Base-by-base conservation (phyloP, 2,888 invertebrate genomes). In the Adelognathus sp. region DNA sequence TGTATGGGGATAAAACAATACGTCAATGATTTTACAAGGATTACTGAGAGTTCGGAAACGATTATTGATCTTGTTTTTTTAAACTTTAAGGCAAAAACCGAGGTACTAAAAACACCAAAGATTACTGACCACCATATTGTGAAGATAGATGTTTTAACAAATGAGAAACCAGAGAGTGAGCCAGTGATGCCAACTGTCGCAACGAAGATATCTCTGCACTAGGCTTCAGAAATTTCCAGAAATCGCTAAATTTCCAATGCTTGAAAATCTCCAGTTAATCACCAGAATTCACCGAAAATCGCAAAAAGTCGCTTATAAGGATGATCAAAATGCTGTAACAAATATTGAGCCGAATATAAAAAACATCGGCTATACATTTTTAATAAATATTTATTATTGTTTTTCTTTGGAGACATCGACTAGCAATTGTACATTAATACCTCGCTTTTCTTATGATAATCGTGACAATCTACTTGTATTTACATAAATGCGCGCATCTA, bases 1-100 rank as follows among this genome's bases (percentile, higher is more conserved):
- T 52, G 39, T 21, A 5, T 67, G 0, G 54, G 50, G 14, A 4
- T 67, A n/a, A 27, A 36, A 7, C 67, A 67, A 39, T 50, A 52
- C 16, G 39, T 54, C 1, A 52, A 0, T 1, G 31, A 27, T 9
- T 21, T 16, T 16, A 67, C 67, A 27, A 67, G 67, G 39, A 33
- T 29, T 3, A 67, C 33, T 6, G 24, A 39, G 6, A 52, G 3
- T 14, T 67, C 67, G 2, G 36, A 52, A 27, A 67, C 54, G 2
- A 21, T 24, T 6, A 67, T 67, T n/a, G 67, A 67, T 24, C 39
- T 67, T 11, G 67, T 39, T 27, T 54, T 52, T 36, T 54, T 54
- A 5, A 67, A 67, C n/a, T 54, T 67, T 21, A 27, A 54, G 11
- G 9, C 39, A 18, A 11, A n/a, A 18, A 67, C 67, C 0, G 29